A percentile compares a stretch with the other conserved stretches of the same genome.
These are phyloP conservation scores for Epistrophella euchroma DNA, from an alignment of 2,888 invertebrate genomes.

Conservation along the genomic window DNA sequence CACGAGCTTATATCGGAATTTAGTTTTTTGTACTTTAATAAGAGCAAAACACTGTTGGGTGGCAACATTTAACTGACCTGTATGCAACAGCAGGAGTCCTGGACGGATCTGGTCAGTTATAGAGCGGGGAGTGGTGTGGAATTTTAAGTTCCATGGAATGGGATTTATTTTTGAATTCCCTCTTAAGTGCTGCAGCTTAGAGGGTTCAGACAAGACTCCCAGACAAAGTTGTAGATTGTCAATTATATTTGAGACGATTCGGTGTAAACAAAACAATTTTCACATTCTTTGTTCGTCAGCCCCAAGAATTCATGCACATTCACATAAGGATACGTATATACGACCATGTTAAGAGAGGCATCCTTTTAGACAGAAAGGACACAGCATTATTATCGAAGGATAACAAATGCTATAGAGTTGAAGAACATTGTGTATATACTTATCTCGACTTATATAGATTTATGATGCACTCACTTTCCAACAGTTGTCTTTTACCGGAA, in stretches of 20 bases:
- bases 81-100: neutral
- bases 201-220: constrained; percentile 9
- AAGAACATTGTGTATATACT: neutral
- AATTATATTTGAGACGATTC: constrained; percentile 57
- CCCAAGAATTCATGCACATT: neutral
- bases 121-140: neutral
- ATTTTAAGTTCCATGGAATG: constrained; percentile 12
- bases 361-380: neutral
- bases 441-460: neutral
- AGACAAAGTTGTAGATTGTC: constrained; percentile 64
- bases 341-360: neutral
- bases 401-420: constrained; percentile 15
- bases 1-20: neutral
- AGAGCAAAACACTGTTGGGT: neutral
- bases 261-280: constrained; percentile 66
- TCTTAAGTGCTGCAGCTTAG: constrained; percentile 19
- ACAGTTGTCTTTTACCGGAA: constrained; percentile 31
- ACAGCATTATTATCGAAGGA: constrained; percentile 18
- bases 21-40: neutral
- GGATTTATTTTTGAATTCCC: constrained; percentile 10
- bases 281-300: constrained; percentile 28
- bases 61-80: neutral
- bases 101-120: neutral
- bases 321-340: neutral
- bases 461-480: constrained; percentile 11